Conservation (phyloP, 2,888 invertebrate species). For the Philereme transversata region DNA sequence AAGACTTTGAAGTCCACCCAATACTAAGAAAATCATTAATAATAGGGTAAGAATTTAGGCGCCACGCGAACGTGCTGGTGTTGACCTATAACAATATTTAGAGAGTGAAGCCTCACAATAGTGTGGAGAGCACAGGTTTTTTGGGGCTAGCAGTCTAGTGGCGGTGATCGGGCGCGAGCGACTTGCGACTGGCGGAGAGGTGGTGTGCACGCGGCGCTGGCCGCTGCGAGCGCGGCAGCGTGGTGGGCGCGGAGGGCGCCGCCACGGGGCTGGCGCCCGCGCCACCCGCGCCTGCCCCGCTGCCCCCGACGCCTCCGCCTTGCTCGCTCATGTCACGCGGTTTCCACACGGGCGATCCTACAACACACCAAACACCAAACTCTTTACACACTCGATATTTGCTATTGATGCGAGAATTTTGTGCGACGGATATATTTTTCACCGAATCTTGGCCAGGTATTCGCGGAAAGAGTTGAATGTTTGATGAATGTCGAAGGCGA, state of each 20-base stretch:
- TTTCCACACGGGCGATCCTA: slow-evolving; percentile 99
- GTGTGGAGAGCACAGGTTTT: not conserved
- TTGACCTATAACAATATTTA: not conserved
- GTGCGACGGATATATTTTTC: slow-evolving; percentile 54
- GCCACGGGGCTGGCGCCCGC: slow-evolving; percentile 31
- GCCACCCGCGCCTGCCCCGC: slow-evolving; percentile 40
- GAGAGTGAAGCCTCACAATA: not conserved
- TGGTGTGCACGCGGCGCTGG: slow-evolving; percentile 74
- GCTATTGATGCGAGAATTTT: slow-evolving; percentile 54
- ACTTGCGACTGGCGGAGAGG: slow-evolving; percentile 82
- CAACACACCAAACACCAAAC: slow-evolving; percentile 87
- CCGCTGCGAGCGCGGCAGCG: slow-evolving; percentile 76
- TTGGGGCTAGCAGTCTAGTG: slow-evolving; percentile 53
- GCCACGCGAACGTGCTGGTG: not conserved
- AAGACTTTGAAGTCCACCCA: slow-evolving; percentile 4
- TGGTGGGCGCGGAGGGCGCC: slow-evolving; percentile 64
- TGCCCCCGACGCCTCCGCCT: slow-evolving; percentile 52
- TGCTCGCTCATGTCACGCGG: slow-evolving; percentile 92
- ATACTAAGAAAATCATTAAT: not conserved
- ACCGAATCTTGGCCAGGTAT: slow-evolving; percentile 63
- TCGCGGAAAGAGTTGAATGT: slow-evolving; percentile 84
- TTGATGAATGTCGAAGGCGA: slow-evolving; percentile 79
- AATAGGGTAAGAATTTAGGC: not conserved
- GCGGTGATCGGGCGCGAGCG: slow-evolving; percentile 80
- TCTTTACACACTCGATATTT: slow-evolving; percentile 67